Evolutionary conservation across 92 coral and sea anemone species (phyloP), one percentile per base, ranked within the genome.

Genomic region (Galaxea fascicularis): DNA sequence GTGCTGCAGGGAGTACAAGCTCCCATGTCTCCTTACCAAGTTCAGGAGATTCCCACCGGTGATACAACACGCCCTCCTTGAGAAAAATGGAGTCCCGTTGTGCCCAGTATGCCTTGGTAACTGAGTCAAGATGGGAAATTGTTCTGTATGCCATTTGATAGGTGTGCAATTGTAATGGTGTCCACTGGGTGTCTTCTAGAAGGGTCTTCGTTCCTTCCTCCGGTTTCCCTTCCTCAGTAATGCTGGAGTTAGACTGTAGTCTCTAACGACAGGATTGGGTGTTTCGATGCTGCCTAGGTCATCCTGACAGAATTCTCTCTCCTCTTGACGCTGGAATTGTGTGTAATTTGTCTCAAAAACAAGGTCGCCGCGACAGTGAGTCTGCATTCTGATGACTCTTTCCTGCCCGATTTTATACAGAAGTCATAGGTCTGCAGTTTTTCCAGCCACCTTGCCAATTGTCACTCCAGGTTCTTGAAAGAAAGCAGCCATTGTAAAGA

Each of bases 401-500:
- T n/a, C n/a, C n/a, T n/a, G n/a, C n/a, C n/a, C n/a, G n/a, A n/a
- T n/a, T n/a, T n/a, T n/a, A 27, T 22, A 28, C 45, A 20, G 10
- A 53, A 53, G 18, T 73, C 64, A 49, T 49, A 53, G 62, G 28
- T 87, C 85, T 27, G 93, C 85, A 81, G 88, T 87, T 53, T 58
- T 53, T 89, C 85, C 51, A 84, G 45, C 92, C 90, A 91, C 28
- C 87, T 11, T 4, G 90, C 95, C 22, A 88, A 62, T 64, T 91
- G 90, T n/a, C 89, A 90, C 66, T 89, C 85, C 12, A 85, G 90
- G 74, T 75, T 73, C 85, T 81, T 76, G 67, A 80, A 84, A 9
- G 59, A 46, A 12, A 88, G 56, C 17, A 83, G 84, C 92, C 88
- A n/a, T n/a, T n/a, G n/a, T n/a, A n/a, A n/a, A n/a, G n/a, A n/a